Conservation (phyloP, 2,888 invertebrate species). For the Hydrotaea cyrtoneurina region DNA sequence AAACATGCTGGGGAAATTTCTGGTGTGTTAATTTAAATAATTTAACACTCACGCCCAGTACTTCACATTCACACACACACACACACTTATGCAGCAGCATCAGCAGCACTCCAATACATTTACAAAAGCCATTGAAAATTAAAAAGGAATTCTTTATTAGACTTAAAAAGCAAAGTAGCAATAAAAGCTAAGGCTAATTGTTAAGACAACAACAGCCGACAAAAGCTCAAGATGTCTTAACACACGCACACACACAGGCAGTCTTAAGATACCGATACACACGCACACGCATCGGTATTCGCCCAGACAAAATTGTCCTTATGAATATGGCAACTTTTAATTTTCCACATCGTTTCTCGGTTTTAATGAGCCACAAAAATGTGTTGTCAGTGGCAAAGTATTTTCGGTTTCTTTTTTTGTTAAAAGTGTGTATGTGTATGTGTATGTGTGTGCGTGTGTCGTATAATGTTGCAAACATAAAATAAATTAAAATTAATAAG, state of each 20-base stretch:
- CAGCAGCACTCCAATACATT: neutral
- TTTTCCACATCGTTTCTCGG: slow-evolving; percentile 68
- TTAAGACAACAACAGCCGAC: slow-evolving; percentile 11
- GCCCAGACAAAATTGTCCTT: slow-evolving; percentile 22
- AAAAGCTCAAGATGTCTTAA: neutral
- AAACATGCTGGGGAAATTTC: slow-evolving; percentile 21
- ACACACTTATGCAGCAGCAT: too few species aligned
- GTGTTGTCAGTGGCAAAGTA: slow-evolving; percentile 57
- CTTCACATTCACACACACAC: too few species aligned
- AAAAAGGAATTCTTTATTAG: slow-evolving; percentile 38
- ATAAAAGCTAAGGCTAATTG: slow-evolving; percentile 55
- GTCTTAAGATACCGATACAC: too few species aligned
- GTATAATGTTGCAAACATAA: slow-evolving; percentile 17
- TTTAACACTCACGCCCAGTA: too few species aligned
- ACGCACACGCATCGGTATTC: neutral
- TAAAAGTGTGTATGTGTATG: neutral
- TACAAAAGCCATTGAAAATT: slow-evolving; percentile 7
- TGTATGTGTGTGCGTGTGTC: neutral
- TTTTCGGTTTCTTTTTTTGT: neutral
- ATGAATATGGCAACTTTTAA: slow-evolving; percentile 57
- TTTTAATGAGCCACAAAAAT: slow-evolving; percentile 71
- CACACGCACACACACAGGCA: neutral
- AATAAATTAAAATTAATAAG: slow-evolving; percentile 45
- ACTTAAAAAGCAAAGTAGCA: slow-evolving; percentile 38
- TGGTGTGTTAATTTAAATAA: slow-evolving; percentile 45